Conservation (phyloP, 2,797 vertebrate genomes). For the Prionace glauca region DNA sequence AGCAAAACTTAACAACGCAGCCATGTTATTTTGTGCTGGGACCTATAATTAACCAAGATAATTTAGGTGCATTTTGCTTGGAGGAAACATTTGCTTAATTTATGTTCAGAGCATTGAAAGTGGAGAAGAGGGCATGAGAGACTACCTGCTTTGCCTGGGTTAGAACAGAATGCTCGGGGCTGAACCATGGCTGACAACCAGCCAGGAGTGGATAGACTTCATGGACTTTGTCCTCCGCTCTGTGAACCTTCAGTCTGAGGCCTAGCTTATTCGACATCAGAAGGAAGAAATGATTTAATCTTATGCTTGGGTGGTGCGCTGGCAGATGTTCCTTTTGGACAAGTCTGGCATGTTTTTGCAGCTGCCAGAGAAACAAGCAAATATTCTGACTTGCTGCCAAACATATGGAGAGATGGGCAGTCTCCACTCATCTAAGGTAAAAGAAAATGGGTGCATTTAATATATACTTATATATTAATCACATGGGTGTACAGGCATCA, state of each 20-base stretch:
- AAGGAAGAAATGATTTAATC: neutral
- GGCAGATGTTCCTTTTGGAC: neutral
- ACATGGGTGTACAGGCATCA: neutral
- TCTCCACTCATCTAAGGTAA: neutral
- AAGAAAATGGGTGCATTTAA: neutral
- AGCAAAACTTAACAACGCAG: neutral
- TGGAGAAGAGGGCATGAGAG: neutral
- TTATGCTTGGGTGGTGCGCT: neutral
- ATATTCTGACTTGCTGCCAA: neutral
- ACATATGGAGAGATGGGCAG: neutral
- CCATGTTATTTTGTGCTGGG: constrained; percentile 17
- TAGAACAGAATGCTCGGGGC: neutral
- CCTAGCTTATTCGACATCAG: neutral
- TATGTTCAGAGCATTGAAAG: neutral
- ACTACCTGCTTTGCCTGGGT: neutral
- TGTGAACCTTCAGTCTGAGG: neutral
- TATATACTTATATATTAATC: neutral
- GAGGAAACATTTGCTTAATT: neutral
- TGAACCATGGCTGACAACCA: neutral
- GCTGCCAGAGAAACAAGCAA: neutral
- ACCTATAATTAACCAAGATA: constrained; percentile 29
- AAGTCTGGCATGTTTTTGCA: neutral
- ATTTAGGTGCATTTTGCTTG: constrained; percentile 17
- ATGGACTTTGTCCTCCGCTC: neutral
- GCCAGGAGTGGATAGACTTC: neutral